Evolutionary conservation across 2,797 vertebrate genomes (phyloP).

Genomic region (Alosa sapidissima): DNA sequence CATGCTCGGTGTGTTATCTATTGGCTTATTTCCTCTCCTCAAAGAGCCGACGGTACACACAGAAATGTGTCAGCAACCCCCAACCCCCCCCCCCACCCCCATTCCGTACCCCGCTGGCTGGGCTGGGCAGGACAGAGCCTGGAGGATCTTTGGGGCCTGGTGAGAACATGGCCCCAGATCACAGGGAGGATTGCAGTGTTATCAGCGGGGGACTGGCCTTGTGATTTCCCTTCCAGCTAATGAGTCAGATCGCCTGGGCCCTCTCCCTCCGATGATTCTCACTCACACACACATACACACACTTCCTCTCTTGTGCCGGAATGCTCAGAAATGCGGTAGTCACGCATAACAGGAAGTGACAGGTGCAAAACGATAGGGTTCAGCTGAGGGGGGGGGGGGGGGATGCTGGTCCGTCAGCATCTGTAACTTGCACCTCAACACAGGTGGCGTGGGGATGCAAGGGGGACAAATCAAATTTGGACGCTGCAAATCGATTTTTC

Average conservation of each 20-base stretch:
- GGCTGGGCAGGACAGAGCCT: background rate
- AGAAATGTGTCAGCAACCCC: background rate
- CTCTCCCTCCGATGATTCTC: constrained; percentile 39
- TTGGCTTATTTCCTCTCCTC: background rate
- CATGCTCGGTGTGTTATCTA: background rate
- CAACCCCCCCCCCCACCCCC: background rate
- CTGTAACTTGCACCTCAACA: constrained; percentile 31
- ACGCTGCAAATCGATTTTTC: constrained; percentile 37
- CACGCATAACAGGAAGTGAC: constrained; percentile 68
- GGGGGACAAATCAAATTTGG: constrained; percentile 42
- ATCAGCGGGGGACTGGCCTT: constrained; percentile 36
- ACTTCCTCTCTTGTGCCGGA: constrained; percentile 1
- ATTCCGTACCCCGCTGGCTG: background rate
- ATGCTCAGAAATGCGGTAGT: constrained; percentile 52
- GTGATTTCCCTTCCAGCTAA: constrained; percentile 55
- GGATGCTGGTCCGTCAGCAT: background rate
- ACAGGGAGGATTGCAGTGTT: constrained; percentile 28
- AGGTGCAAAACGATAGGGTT: constrained; percentile 67
- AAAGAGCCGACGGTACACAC: background rate
- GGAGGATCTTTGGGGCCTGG: constrained; percentile 9
- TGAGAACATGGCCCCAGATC: constrained; percentile 28
- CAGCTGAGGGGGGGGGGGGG: constrained; percentile 40
- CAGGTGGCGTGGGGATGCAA: constrained; percentile 36
- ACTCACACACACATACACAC: too few species aligned
- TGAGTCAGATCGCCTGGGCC: constrained; percentile 65